Conservation (phyloP, 2,113 vertebrate species). For the Semnornis frantzii region DNA sequence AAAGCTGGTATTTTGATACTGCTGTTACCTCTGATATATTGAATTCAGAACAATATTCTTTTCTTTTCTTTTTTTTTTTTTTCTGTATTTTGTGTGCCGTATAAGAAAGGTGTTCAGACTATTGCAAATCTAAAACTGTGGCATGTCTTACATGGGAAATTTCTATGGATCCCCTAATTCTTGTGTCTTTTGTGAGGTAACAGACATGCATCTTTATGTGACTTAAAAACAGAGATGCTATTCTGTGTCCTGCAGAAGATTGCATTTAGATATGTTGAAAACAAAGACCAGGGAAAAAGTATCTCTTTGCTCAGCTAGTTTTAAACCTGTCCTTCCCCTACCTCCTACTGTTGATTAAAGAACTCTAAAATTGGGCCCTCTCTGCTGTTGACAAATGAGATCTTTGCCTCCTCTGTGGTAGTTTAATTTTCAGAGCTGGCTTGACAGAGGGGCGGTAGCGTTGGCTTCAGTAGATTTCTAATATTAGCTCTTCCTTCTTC, state of each 20-base stretch:
- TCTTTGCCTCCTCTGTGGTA: neutral
- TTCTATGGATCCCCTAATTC: neutral
- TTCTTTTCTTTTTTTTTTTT: neutral
- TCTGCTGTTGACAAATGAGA: neutral
- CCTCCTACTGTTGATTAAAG: neutral
- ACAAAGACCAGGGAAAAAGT: neutral
- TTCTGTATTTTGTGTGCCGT: neutral
- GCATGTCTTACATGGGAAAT: neutral
- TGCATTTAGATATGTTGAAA: neutral
- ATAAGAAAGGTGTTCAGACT: neutral
- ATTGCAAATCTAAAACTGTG: neutral
- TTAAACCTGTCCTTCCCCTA: neutral
- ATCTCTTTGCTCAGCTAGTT: neutral
- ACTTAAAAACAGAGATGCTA: neutral
- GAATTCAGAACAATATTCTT: neutral
- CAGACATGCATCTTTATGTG: neutral
- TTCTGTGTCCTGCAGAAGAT: neutral
- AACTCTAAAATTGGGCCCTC: neutral
- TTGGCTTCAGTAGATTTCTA: neutral
- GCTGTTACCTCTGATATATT: fast-evolving
- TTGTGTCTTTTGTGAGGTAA: neutral
- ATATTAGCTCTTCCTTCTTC: neutral
- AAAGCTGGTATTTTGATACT: neutral
- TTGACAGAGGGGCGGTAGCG: neutral
- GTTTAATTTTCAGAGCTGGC: neutral